These are phyloP conservation scores for Pogonocherus hispidulus DNA, from an alignment of 2,888 invertebrate genomes.

Conservation along the genomic window DNA sequence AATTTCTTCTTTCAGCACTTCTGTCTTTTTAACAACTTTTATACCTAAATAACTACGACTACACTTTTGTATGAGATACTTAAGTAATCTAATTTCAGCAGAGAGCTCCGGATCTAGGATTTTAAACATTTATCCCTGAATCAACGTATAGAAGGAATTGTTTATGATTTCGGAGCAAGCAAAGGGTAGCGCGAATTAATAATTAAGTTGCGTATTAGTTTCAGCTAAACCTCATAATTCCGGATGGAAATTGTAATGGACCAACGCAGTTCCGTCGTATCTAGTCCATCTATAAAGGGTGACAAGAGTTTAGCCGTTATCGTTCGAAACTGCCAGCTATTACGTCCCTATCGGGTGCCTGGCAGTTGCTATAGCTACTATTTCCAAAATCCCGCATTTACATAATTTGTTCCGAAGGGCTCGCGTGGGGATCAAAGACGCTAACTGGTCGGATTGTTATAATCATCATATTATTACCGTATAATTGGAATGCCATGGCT, in stretches of 20 bases:
- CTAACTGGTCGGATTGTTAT: conserved; percentile 22
- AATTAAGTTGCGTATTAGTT: background rate
- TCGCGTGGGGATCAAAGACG: conserved; percentile 21
- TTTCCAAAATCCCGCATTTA: conserved; percentile 23
- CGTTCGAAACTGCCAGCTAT: conserved; percentile 19
- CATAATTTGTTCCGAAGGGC: conserved; percentile 22
- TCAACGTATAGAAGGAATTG: background rate
- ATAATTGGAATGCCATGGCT: conserved; percentile 16
- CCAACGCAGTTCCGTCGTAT: background rate
- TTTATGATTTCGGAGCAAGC: background rate
- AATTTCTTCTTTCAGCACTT: too few species aligned
- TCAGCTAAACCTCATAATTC: background rate
- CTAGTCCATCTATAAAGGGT: conserved; percentile 22
- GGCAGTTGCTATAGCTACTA: conserved; percentile 16
- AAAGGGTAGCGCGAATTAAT: background rate
- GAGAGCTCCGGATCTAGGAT: too few species aligned
- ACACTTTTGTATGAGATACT: too few species aligned
- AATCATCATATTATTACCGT: conserved; percentile 24
- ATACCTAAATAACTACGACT: too few species aligned
- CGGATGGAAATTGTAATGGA: background rate
- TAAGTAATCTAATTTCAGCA: too few species aligned
- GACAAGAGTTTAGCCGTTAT: conserved; percentile 23
- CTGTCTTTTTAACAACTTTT: too few species aligned
- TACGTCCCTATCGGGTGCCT: conserved; percentile 13
- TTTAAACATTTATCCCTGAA: background rate